A percentile compares a stretch with the other conserved stretches of the same genome.
Conservation (phyloP, 2,888 invertebrate species). For the Falcaria lacertinaria region DNA sequence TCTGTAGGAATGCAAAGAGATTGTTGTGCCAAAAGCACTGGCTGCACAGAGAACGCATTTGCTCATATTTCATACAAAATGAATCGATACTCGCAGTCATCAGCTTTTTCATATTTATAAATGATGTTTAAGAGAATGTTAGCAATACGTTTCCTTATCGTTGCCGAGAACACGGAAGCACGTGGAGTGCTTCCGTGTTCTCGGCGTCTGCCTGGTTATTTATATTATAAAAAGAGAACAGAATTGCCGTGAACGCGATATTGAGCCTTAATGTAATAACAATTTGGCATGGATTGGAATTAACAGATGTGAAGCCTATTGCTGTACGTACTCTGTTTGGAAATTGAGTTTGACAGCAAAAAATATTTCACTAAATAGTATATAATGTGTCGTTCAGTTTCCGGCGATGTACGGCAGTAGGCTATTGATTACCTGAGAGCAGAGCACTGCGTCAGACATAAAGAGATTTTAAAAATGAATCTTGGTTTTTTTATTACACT, state of each 20-base stretch:
- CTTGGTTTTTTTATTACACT: constrained; percentile 11
- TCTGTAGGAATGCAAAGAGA: constrained; percentile 24
- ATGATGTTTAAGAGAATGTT: constrained; percentile 8
- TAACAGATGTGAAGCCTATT: constrained; percentile 31
- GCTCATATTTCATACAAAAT: constrained; percentile 30
- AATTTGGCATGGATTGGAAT: constrained; percentile 29
- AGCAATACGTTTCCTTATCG: constrained; percentile 26
- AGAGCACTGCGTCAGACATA: constrained; percentile 60
- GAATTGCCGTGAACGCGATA: neutral
- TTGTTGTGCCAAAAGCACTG: constrained; percentile 62
- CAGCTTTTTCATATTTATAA: constrained; percentile 12
- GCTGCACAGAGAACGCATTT: constrained; percentile 39
- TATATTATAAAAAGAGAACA: neutral
- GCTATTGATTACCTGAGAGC: constrained; percentile 35
- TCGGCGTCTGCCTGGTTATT: neutral
- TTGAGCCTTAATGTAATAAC: constrained; percentile 1
- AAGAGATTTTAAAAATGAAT: constrained; percentile 56
- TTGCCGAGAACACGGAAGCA: constrained; percentile 18
- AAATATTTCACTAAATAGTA: constrained; percentile 6
- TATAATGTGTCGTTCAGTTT: constrained; percentile 14
- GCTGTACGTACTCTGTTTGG: constrained; percentile 25
- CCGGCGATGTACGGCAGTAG: constrained; percentile 31
- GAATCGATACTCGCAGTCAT: neutral
- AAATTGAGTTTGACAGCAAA: constrained; percentile 6
- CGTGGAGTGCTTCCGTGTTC: constrained; percentile 11